Evolutionary conservation across 37 sponge, comb jelly and placozoan genomes (phyloP).

Genomic region (Aphrocallistes beatrix): DNA sequence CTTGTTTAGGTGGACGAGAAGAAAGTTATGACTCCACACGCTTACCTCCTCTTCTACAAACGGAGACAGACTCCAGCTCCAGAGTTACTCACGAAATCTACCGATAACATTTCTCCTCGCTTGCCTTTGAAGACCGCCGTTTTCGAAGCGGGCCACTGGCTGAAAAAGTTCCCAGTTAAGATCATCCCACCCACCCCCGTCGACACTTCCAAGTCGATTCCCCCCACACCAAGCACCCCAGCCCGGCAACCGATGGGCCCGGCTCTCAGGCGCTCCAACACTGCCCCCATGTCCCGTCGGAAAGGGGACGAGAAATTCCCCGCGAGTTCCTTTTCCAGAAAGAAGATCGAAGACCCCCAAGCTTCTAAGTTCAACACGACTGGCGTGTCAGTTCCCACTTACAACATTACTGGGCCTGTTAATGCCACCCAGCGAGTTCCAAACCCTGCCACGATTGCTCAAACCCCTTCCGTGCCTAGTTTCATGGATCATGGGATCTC

Average conservation of each 20-base stretch:
- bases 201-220: not conserved
- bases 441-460: not conserved
- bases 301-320: not conserved
- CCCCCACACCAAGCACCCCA: not conserved
- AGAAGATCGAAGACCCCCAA: not conserved
- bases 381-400: not conserved
- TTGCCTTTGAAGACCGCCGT: not conserved
- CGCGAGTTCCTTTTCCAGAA: not conserved
- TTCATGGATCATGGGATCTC: not conserved
- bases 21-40: slow-evolving; percentile 41
- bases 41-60: slow-evolving; percentile 78
- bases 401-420: not conserved
- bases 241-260: not conserved
- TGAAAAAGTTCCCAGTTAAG: not conserved
- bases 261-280: not conserved
- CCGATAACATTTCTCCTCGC: not conserved
- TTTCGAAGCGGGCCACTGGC: not conserved
- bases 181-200: not conserved
- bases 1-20: slow-evolving; percentile 20
- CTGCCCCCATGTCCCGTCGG: not conserved
- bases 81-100: not conserved
- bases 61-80: slow-evolving; percentile 18
- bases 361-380: too few species aligned
- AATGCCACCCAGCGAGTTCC: too few species aligned
- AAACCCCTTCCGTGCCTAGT: slow-evolving; percentile 1